These are phyloP conservation scores for Eilema sororculum DNA, from an alignment of 2,888 invertebrate genomes.

Conservation along the genomic window DNA sequence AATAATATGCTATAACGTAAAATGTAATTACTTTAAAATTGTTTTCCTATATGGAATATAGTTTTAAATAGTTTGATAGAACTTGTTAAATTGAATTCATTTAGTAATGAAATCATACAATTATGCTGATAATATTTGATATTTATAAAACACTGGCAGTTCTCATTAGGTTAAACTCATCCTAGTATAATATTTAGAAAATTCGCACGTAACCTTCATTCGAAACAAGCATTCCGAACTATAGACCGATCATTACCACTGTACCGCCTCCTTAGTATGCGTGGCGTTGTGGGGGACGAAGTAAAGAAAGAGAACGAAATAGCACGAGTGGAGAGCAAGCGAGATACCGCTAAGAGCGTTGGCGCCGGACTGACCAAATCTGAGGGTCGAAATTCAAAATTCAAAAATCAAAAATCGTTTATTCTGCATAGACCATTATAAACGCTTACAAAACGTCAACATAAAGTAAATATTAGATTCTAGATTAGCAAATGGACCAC, in stretches of 20 bases:
- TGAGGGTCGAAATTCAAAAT: too few species aligned
- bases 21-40: not conserved
- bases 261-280: too few species aligned
- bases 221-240: conserved; percentile 43
- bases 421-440: too few species aligned
- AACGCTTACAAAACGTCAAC: too few species aligned
- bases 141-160: conserved; percentile 1
- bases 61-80: not conserved
- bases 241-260: not conserved
- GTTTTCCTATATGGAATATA: not conserved
- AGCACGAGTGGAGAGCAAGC: too few species aligned
- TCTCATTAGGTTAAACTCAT: not conserved
- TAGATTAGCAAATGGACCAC: too few species aligned
- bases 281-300: too few species aligned
- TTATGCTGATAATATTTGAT: not conserved
- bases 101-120: not conserved
- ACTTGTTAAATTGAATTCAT: not conserved
- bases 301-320: too few species aligned
- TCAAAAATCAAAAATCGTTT: too few species aligned
- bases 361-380: too few species aligned
- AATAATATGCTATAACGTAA: not conserved
- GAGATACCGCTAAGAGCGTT: too few species aligned
- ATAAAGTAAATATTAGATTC: too few species aligned
- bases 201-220: conserved; percentile 24
- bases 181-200: not conserved